Percentiles rank a stretch among this genome's conserved stretches.
Evolutionary conservation across 1,140 invertebrate genomes (phyloP).

Genomic region (Scaptomyza graminum): DNA sequence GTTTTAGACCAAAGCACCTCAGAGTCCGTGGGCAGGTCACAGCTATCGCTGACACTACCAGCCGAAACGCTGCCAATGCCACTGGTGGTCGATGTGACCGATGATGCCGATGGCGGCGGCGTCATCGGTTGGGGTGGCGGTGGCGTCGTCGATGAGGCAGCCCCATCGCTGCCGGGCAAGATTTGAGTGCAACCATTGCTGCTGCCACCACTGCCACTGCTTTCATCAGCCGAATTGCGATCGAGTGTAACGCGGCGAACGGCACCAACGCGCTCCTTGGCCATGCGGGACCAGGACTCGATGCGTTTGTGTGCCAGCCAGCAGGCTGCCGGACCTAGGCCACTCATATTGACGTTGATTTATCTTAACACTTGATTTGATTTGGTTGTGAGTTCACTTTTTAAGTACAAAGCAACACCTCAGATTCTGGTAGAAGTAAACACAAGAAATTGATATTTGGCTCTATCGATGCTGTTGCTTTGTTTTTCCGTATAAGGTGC

Average conservation of each 20-base stretch:
- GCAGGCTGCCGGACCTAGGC: constrained; percentile 87
- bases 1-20: constrained; percentile 61
- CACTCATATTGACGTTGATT: constrained; percentile 84
- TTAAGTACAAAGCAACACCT: not conserved
- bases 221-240: constrained; percentile 85
- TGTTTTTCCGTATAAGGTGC: not conserved
- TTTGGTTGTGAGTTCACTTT: not conserved
- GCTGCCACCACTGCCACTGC: constrained; percentile 40
- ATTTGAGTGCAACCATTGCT: constrained; percentile 49
- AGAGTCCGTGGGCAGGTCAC: constrained; percentile 80
- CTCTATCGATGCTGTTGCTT: not conserved
- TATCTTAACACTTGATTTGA: constrained; percentile 6
- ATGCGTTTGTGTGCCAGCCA: constrained; percentile 89
- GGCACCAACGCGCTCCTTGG: constrained; percentile 87
- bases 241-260: constrained; percentile 86
- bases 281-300: constrained; percentile 89
- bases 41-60: constrained; percentile 81
- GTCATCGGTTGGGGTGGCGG: constrained; percentile 84
- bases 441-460: not conserved
- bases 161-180: constrained; percentile 37
- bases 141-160: constrained; percentile 50
- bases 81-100: constrained; percentile 81
- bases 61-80: constrained; percentile 79
- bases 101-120: constrained; percentile 79
- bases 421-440: not conserved